Evolutionary conservation across 2,113 vertebrate species (phyloP), one percentile per base, ranked within the genome.

Genomic region (Maccullochella peelii): DNA sequence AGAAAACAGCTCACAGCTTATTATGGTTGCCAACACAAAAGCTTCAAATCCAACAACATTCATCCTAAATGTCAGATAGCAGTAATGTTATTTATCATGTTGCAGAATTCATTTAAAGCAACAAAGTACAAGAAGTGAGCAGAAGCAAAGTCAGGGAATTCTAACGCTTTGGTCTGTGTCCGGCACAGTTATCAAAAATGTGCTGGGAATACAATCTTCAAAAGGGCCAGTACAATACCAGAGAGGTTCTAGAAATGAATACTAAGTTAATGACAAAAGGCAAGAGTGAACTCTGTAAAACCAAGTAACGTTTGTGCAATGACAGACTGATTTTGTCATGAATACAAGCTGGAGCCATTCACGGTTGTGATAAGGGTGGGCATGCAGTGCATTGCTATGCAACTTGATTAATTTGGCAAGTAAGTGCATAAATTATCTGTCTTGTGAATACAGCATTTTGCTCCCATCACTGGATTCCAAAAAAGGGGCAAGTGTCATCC

Each of bases 31-130:
- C 83, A 86, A 84, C 87, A 90, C 73, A 86, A 89, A 90, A 47
- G 86, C 88, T 88, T 92, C 86, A 91, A 92, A 90, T 92, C 89
- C 87, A 91, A 79, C 91, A 93, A 83, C 83, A 92, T 93, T 88
- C 90, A 93, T 91, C 90, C 88, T 90, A 91, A 93, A 95, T 93
- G 94, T 94, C 94, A 94, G 87, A 92, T 84, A 90, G 85, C 89
- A 68, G 82, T 84, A 90, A 89, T 82, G 88, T 88, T 93, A 89
- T 91, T 93, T 92, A 92, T 93, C 94, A 93, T 81, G 82, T 73
- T 61, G 82, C 82, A 47, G 83, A 83, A 89, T 93, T 92, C 25
- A 84, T 89, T 90, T 85, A 89, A 86, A 83, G 79, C 83, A 72
- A 78, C 80, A 93, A 88, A 86, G 67, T 80, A 50, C n/a, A 69